Percentiles rank a stretch among this genome's conserved stretches.
Evolutionary conservation across 2,113 vertebrate genomes (phyloP).

Genomic region (Chloebia gouldiae): DNA sequence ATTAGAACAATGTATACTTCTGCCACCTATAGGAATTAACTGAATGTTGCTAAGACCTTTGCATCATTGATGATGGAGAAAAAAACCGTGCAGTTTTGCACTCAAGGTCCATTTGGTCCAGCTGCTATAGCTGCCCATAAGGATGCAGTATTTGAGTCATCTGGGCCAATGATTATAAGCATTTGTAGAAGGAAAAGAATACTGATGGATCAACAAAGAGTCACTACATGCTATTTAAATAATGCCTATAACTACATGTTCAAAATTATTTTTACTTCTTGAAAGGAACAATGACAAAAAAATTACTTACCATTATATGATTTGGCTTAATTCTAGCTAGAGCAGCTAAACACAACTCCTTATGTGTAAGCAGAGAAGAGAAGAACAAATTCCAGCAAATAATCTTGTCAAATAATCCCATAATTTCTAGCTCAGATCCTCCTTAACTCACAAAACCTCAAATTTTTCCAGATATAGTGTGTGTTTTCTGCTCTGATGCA

Average conservation of each 20-base stretch:
- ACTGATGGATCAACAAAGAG: not conserved
- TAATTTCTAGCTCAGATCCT: not conserved
- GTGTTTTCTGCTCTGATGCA: not conserved
- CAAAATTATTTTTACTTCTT: not conserved
- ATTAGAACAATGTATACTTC: not conserved
- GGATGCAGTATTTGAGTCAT: not conserved
- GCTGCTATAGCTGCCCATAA: not conserved
- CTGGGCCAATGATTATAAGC: not conserved
- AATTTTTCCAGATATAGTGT: not conserved
- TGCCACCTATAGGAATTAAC: not conserved
- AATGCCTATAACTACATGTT: not conserved
- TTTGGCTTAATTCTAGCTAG: not conserved
- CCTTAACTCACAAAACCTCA: not conserved
- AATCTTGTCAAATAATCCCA: not conserved
- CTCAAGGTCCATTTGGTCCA: not conserved
- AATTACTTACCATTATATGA: not conserved
- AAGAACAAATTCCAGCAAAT: not conserved
- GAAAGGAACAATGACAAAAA: not conserved
- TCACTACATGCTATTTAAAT: not conserved
- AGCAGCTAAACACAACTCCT: not conserved
- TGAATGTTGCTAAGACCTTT: not conserved
- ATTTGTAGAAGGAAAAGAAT: not conserved
- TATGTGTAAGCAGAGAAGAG: not conserved
- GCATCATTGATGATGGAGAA: not conserved
- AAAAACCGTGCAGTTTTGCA: not conserved